Conservation (phyloP, 2,888 invertebrate genomes). For the Camponotus fellah region DNA sequence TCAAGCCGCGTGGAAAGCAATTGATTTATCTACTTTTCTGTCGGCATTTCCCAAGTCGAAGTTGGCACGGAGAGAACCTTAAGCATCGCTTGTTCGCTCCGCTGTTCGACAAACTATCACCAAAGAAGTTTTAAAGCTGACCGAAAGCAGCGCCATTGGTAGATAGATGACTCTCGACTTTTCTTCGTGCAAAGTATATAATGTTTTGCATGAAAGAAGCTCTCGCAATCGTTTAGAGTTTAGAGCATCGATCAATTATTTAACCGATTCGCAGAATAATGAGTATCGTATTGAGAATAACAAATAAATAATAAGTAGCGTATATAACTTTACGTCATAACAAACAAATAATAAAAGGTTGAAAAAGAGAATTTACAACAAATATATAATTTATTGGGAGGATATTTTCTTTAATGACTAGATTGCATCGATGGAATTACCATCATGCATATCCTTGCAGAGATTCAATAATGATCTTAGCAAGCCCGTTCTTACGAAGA, state of each 20-base stretch:
- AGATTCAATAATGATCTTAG: conserved; percentile 36
- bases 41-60: conserved; percentile 41
- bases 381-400: conserved; percentile 14
- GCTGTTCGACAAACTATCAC: conserved; percentile 74
- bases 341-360: background rate
- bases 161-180: conserved; percentile 70
- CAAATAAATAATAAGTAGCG: background rate
- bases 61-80: conserved; percentile 53
- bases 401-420: conserved; percentile 23
- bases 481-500: background rate
- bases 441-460: conserved; percentile 23
- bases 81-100: conserved; percentile 66
- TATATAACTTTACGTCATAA: background rate
- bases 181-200: conserved; percentile 58
- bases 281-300: background rate
- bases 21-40: conserved; percentile 70
- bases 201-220: conserved; percentile 64
- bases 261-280: conserved; percentile 21
- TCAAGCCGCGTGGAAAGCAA: conserved; percentile 55
- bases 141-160: conserved; percentile 69
- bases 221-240: conserved; percentile 14
- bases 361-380: background rate
- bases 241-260: conserved; percentile 9
- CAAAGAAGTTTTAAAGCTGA: conserved; percentile 74
- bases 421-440: conserved; percentile 34